phyloP scores from a whole-genome alignment of 2,113 vertebrate species.

The Cyrtonyx montezumae region DNA sequence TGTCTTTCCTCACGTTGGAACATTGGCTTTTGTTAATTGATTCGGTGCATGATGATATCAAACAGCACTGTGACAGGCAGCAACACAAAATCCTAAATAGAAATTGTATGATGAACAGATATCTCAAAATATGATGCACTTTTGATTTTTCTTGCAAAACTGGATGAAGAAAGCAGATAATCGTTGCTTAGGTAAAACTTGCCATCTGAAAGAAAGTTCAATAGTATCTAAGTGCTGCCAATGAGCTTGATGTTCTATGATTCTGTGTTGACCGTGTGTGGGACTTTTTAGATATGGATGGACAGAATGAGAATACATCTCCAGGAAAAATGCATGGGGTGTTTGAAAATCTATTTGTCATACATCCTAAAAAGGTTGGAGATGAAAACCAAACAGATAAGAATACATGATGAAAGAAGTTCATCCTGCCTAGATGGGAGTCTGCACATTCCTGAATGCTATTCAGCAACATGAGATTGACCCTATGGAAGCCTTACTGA shows the following conservation, averaged over 20 bases:
- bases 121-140: slow-evolving; percentile 12
- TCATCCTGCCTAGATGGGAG: fast-evolving
- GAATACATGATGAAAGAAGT: not conserved
- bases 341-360: not conserved
- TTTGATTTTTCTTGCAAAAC: not conserved
- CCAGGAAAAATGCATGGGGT: not conserved
- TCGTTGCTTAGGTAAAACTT: not conserved
- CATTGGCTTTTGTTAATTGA: not conserved
- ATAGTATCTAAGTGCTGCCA: fast-evolving
- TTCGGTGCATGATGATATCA: not conserved
- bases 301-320: not conserved
- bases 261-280: fast-evolving
- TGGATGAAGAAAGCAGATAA: not conserved
- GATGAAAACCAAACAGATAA: not conserved
- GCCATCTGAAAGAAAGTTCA: not conserved
- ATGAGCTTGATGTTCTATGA: not conserved
- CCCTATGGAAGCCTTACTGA: not conserved
- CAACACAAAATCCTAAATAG: not conserved
- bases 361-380: not conserved
- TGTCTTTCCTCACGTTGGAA: not conserved
- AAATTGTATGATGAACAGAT: not conserved
- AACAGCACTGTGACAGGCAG: not conserved
- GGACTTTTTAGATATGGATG: not conserved
- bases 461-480: not conserved
- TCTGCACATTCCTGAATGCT: fast-evolving